Evolutionary conservation across 2,113 vertebrate genomes (phyloP).

Genomic region (rat (Rattus norvegicus)): DNA sequence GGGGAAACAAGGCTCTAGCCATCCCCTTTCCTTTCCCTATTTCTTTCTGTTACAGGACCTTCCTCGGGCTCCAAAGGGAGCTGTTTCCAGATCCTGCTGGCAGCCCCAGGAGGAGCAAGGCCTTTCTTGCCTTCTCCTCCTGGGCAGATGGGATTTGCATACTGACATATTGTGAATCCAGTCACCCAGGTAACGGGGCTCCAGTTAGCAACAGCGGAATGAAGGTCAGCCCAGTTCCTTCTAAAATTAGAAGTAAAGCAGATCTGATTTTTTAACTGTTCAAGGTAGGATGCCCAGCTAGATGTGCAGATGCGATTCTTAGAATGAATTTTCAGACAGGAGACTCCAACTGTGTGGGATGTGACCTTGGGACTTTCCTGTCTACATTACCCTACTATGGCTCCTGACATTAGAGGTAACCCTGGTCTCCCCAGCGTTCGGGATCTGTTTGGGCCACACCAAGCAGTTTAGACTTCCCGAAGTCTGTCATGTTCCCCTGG

Average conservation of each 20-base stretch:
- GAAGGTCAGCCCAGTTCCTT: slow-evolving; percentile 75
- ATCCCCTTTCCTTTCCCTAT: no score
- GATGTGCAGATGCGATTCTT: slow-evolving; percentile 38
- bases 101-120: slow-evolving; percentile 29
- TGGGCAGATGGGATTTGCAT: slow-evolving; percentile 85
- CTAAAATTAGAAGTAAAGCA: slow-evolving; percentile 76
- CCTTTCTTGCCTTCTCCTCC: slow-evolving; percentile 63
- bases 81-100: slow-evolving; percentile 40
- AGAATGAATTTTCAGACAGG: background rate
- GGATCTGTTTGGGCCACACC: background rate
- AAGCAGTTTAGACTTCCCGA: background rate
- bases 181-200: slow-evolving; percentile 82
- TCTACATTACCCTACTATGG: background rate
- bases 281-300: slow-evolving; percentile 66
- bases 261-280: slow-evolving; percentile 73
- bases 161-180: slow-evolving; percentile 82
- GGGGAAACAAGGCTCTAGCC: background rate
- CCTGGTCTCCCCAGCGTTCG: background rate
- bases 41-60: background rate
- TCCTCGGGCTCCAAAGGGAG: background rate
- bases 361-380: background rate
- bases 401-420: background rate
- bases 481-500: no score
- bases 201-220: slow-evolving; percentile 78
- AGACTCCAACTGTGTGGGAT: background rate